phyloP scores from a whole-genome alignment of 2,797 vertebrate genomes.

The Paedocypris micromegethes region DNA sequence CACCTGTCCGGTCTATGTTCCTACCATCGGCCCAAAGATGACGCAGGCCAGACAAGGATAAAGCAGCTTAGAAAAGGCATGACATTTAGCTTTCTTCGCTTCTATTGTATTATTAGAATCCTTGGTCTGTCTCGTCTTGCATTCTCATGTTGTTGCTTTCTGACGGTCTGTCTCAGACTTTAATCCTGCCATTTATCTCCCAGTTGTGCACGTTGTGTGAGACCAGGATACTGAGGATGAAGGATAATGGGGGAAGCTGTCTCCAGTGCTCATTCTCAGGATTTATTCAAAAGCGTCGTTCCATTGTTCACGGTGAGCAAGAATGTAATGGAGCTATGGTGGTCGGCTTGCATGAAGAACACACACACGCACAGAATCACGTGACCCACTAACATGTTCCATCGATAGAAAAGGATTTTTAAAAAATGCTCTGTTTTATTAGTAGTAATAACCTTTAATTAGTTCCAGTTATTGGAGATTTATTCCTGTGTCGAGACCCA shows the following conservation, averaged over 20 bases:
- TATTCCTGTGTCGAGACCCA: not conserved
- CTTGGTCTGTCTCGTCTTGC: too few relatives aligned
- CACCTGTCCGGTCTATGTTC: too few relatives aligned
- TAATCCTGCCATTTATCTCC: conserved; percentile 18
- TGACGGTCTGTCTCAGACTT: not conserved
- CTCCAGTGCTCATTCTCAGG: conserved; percentile 21
- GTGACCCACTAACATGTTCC: not conserved
- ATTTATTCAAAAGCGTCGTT: conserved; percentile 23
- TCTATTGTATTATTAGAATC: too few relatives aligned
- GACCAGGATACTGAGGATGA: conserved; percentile 7
- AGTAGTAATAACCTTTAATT: conserved; percentile 21
- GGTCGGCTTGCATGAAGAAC: not conserved
- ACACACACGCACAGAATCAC: not conserved
- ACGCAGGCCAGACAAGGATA: too few relatives aligned
- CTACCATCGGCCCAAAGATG: too few relatives aligned
- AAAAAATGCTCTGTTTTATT: not conserved
- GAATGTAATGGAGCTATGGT: not conserved
- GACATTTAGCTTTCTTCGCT: too few relatives aligned
- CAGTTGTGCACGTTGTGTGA: not conserved
- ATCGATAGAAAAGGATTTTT: conserved; percentile 15
- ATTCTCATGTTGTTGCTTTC: too few relatives aligned
- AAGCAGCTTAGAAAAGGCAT: too few relatives aligned
- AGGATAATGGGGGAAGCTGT: conserved; percentile 29
- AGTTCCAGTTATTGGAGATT: not conserved
- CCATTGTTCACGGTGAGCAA: conserved; percentile 1